A percentile compares a stretch with the other conserved stretches of the same genome.
These are phyloP conservation scores for Dichetophora obliterata DNA, from an alignment of 2,888 invertebrate species.

Conservation along the genomic window DNA sequence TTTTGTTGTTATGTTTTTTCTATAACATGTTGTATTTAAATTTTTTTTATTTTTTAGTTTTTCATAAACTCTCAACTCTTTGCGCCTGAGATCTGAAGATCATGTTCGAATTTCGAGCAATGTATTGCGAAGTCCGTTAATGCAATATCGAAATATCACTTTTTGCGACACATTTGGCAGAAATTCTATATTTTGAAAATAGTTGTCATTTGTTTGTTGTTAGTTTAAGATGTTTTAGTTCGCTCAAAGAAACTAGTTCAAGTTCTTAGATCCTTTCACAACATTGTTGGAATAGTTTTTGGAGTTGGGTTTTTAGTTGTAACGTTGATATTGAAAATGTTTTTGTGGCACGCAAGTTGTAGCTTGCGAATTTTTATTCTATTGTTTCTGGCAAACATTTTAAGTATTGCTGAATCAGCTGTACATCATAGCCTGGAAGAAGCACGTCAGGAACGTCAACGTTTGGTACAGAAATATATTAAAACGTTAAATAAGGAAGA, in stretches of 20 bases:
- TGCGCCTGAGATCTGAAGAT: conserved; percentile 40
- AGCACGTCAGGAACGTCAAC: conserved; percentile 70
- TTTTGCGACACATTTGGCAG: background rate
- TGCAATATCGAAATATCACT: conserved; percentile 23
- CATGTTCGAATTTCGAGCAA: conserved; percentile 34
- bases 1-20: background rate
- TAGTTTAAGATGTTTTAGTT: conserved; percentile 32
- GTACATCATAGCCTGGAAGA: conserved; percentile 64
- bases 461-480: conserved; percentile 77
- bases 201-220: conserved; percentile 46
- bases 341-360: background rate
- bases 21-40: background rate
- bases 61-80: conserved; percentile 5
- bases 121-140: conserved; percentile 1
- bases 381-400: background rate
- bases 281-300: background rate
- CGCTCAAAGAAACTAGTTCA: background rate
- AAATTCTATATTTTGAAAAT: conserved; percentile 30
- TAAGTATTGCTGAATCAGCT: conserved; percentile 45
- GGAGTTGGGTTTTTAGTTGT: background rate
- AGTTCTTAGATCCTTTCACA: conserved; percentile 11
- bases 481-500: conserved; percentile 80
- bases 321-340: conserved; percentile 3
- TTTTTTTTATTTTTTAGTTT: background rate
- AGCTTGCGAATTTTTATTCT: background rate